These are phyloP conservation scores for Conistra vaccinii DNA, from an alignment of 2,888 invertebrate species.

Conservation along the genomic window DNA sequence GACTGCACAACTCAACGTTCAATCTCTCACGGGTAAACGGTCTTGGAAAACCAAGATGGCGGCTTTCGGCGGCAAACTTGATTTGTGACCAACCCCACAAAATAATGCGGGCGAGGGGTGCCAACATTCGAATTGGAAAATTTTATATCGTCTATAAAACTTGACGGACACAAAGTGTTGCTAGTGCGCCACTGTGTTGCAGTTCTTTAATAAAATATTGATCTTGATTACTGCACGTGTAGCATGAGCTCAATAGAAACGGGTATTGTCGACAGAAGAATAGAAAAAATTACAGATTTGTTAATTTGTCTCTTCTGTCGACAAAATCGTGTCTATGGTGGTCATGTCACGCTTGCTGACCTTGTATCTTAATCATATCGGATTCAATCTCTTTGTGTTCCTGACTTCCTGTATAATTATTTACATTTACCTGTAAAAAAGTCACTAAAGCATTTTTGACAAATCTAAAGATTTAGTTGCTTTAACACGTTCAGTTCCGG, in stretches of 20 bases:
- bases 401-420: background rate
- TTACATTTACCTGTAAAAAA: background rate
- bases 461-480: background rate
- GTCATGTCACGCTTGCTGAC: no score
- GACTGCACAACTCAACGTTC: slow-evolving; percentile 70
- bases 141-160: slow-evolving; percentile 72
- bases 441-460: background rate
- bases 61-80: slow-evolving; percentile 75
- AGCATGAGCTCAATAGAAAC: no score
- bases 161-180: slow-evolving; percentile 60
- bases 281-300: no score
- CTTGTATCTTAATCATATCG: background rate
- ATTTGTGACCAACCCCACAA: slow-evolving; percentile 80
- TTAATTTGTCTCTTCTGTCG: no score
- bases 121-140: slow-evolving; percentile 80
- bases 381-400: background rate
- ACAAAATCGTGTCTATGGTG: no score
- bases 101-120: slow-evolving; percentile 76
- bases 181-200: slow-evolving; percentile 24
- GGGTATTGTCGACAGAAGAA: no score
- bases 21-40: slow-evolving; percentile 75
- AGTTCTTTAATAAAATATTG: slow-evolving; percentile 19
- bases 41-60: slow-evolving; percentile 80
- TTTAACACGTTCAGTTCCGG: no score
- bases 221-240: background rate